Percentiles rank a stretch among this genome's conserved stretches.
phyloP scores from a whole-genome alignment of 2,113 vertebrate species.

The Hemiprocne comata region DNA sequence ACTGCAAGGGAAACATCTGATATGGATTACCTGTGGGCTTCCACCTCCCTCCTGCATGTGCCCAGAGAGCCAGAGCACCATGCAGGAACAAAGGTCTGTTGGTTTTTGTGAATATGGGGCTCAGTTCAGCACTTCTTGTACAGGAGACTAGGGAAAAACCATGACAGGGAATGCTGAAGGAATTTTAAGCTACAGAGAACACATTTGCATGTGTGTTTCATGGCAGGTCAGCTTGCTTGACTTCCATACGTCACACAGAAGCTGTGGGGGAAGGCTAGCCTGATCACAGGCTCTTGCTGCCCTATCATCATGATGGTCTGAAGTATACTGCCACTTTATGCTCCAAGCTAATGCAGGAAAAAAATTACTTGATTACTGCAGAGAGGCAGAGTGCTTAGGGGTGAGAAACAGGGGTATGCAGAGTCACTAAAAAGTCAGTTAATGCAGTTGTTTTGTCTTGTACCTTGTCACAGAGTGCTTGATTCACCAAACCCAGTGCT shows the following conservation, averaged over 20 bases:
- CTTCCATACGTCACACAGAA: background rate
- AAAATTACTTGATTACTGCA: background rate
- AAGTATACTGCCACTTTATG: background rate
- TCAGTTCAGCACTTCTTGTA: background rate
- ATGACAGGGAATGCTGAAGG: background rate
- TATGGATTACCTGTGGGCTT: background rate
- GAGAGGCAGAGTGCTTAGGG: background rate
- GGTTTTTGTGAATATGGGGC: background rate
- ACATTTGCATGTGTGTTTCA: accelerated
- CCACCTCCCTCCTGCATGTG: background rate
- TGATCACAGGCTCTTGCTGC: background rate
- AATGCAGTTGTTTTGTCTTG: background rate
- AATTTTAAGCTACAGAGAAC: background rate
- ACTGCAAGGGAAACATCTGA: background rate
- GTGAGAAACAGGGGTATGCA: background rate
- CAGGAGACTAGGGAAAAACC: background rate
- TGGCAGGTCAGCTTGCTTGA: background rate
- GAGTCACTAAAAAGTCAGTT: background rate
- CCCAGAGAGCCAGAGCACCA: accelerated
- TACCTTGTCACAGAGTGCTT: background rate
- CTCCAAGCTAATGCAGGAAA: background rate
- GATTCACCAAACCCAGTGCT: background rate
- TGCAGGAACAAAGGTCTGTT: background rate
- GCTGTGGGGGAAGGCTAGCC: background rate
- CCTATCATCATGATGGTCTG: background rate